phyloP scores from a whole-genome alignment of 2,888 invertebrate species.

The Lacanobia wlatinum region DNA sequence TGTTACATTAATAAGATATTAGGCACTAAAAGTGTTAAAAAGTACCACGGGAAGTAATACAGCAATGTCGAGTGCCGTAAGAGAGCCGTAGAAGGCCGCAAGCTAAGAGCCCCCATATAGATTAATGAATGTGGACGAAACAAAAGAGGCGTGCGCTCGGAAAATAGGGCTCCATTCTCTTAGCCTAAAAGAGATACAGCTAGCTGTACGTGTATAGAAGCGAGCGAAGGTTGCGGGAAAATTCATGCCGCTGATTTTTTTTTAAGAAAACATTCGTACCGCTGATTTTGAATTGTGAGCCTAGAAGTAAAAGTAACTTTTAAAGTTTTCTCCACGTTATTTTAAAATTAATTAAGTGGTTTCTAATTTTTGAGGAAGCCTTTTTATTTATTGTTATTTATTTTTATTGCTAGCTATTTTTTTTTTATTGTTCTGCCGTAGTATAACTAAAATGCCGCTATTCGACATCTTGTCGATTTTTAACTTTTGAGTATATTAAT shows the following conservation, averaged over 20 bases:
- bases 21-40: slow-evolving; percentile 38
- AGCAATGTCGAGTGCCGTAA: slow-evolving; percentile 31
- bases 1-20: slow-evolving; percentile 41
- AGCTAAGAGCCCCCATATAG: slow-evolving; percentile 56
- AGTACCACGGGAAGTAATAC: slow-evolving; percentile 14
- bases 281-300: background rate
- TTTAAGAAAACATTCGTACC: background rate
- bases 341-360: no score
- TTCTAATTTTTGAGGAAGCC: no score
- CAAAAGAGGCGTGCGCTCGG: slow-evolving; percentile 59
- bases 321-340: background rate
- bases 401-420: no score
- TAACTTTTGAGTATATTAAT: no score
- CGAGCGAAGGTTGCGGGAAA: slow-evolving; percentile 18
- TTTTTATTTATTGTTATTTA: no score
- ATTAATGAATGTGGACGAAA: slow-evolving; percentile 65
- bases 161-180: slow-evolving; percentile 60
- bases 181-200: slow-evolving; percentile 48
- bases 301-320: background rate
- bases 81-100: slow-evolving; percentile 32
- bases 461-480: no score
- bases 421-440: no score
- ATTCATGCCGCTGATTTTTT: slow-evolving; percentile 7
- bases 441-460: no score
- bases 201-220: slow-evolving; percentile 17